Percentiles rank a stretch among this genome's conserved stretches.
Evolutionary conservation across 1,140 invertebrate genomes (phyloP).

Genomic region (Pararge aegeria): DNA sequence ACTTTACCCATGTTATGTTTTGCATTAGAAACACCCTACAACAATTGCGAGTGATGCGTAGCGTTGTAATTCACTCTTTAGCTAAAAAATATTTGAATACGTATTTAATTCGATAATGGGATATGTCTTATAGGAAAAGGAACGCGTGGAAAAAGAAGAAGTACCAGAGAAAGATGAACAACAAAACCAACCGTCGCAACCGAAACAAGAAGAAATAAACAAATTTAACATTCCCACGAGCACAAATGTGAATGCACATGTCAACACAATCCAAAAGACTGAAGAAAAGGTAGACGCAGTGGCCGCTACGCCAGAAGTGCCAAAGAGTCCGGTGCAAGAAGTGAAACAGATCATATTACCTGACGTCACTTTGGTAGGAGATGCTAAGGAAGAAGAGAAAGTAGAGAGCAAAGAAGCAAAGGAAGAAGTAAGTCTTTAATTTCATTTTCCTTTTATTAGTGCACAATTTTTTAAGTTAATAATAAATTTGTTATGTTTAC

Average conservation of each 20-base stretch:
- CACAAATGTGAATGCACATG: not conserved
- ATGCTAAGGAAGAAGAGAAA: constrained; percentile 28
- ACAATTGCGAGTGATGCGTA: too few relatives aligned
- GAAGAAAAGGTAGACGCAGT: constrained; percentile 39
- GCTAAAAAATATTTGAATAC: too few relatives aligned
- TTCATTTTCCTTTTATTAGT: not conserved
- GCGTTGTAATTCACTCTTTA: too few relatives aligned
- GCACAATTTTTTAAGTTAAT: too few relatives aligned
- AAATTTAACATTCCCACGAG: not conserved
- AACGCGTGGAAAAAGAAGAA: constrained; percentile 48
- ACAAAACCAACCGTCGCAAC: constrained; percentile 12
- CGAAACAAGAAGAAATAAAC: constrained; percentile 34
- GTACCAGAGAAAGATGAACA: not conserved
- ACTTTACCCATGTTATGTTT: too few relatives aligned
- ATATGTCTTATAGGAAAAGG: constrained; percentile 51
- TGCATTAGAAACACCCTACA: too few relatives aligned
- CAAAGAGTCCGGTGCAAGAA: constrained; percentile 18
- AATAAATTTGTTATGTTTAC: too few relatives aligned
- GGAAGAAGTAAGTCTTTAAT: constrained; percentile 50
- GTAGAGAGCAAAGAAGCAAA: constrained; percentile 40
- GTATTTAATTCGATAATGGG: too few relatives aligned
- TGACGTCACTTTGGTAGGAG: constrained; percentile 61
- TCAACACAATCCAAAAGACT: constrained; percentile 11
- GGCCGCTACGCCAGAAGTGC: not conserved
- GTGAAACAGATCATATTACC: constrained; percentile 49